Evolutionary conservation across 2,797 vertebrate species (phyloP), one percentile per base, ranked within the genome.

Genomic region (Hylomyscus alleni): DNA sequence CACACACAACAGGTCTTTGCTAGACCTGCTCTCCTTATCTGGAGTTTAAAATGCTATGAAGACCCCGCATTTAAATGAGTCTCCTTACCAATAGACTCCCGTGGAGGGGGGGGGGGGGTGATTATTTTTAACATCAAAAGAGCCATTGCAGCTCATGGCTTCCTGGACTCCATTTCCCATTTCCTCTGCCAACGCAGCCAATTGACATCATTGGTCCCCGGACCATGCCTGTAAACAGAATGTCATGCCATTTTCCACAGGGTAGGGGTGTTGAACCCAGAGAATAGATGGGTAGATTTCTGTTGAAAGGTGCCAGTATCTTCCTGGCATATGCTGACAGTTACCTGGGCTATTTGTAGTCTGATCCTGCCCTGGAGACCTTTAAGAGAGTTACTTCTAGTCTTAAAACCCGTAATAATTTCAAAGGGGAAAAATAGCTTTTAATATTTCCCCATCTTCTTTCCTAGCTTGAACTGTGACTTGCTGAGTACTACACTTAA

Each of bases 11-110:
- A 12, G 3, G 0, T 73, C 73, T 3, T 1, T 8, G 7, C 81
- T 24, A 11, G 67, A 67, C 3, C 77, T 83, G 77, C 34, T 95
- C 92, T 91, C 83, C 93, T 95, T 90, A 92, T 95, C 81, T 94
- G 17, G 80, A 60, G 54, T 88, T 91, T 40, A 86, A 65, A 91
- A 93, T 0, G 69, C 62, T 92, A 19, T 11, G 77, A 50, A 90
- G 89, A 97, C 86, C 40, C 73, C 80, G 92, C 90, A 77, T 15
- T 47, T n/a, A 60, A 69, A 58, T 24, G 40, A 4, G 88, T 82
- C 60, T 34, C 22, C 37, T 90, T 17, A 20, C 8, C 9, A 4
- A 12, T 0, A 90, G 37, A 73, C 95, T 94, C 82, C 15, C 44
- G 6, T 44, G 34, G 85, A 87, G 92, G 90, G 26, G 80, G 26